These are phyloP conservation scores for Columba livia DNA, from an alignment of 2,113 vertebrate species.

Conservation along the genomic window DNA sequence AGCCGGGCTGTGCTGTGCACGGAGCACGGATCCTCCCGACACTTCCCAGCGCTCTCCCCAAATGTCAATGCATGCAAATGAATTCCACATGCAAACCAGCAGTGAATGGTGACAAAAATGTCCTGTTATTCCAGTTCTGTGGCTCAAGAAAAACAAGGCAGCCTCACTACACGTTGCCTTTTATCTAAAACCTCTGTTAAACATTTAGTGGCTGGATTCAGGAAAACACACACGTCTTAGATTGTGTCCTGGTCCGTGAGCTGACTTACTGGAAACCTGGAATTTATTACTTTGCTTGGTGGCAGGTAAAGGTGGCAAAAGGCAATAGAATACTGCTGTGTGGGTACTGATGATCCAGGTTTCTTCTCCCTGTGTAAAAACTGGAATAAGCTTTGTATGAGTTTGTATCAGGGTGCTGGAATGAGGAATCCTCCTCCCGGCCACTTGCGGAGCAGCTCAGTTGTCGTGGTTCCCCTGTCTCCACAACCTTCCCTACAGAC, in stretches of 20 bases:
- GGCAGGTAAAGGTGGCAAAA: background rate
- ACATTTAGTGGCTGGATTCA: background rate
- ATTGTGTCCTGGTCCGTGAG: background rate
- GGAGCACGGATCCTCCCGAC: background rate
- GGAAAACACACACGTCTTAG: background rate
- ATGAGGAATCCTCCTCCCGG: background rate
- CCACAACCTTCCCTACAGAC: background rate
- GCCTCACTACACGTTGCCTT: background rate
- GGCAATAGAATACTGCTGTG: background rate
- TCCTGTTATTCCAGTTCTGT: constrained; percentile 32
- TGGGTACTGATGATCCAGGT: background rate
- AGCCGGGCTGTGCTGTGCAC: constrained; percentile 39
- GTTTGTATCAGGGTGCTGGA: background rate
- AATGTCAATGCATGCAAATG: constrained; percentile 61
- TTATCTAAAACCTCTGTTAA: background rate
- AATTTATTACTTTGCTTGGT: background rate
- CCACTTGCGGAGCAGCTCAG: background rate
- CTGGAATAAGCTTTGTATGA: background rate
- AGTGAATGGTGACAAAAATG: background rate
- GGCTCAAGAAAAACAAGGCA: constrained; percentile 13
- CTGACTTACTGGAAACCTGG: background rate
- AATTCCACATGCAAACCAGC: constrained; percentile 66
- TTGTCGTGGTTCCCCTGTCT: background rate
- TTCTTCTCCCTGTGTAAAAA: background rate
- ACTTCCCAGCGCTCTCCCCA: background rate